Base-by-base conservation (phyloP, 2,888 invertebrate species). In the Coremacera marginata region DNA sequence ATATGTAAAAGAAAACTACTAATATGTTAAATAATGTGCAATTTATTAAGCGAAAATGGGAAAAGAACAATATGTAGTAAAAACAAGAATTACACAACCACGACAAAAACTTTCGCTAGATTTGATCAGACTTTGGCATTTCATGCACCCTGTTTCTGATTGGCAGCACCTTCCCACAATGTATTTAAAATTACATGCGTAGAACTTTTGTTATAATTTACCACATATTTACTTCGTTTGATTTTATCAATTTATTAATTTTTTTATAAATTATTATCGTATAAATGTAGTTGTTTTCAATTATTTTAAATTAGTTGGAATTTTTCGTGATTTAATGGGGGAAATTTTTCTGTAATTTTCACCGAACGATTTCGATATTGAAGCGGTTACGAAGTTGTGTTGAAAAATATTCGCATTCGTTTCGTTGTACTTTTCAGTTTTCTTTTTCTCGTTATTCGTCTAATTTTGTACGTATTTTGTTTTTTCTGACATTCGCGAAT, bases 291-390 rank as follows among this genome's bases (percentile, higher is more conserved):
- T 25, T 25, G 25, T 37, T 25, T 22, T 44, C 14, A 27, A 9
- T 70, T 11, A 51, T n/a, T 70, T 70, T 52, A 25, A 27, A 44
- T 70, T 51, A 16, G 27, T 51, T 51, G 22, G 3, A 51, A 51
- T 14, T 27, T 16, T 52, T 70, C 68, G 70, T 9, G 11, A 14
- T 51, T 70, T 70, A 11, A 27, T 5, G 16, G 51, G 37, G 25
- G 51, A 60, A 73, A 70, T 27, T 27, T 60, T 70, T 73, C 60
- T 67, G 31, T 57, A 44, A 44, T 77, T 77, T n/a, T 70, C 16
- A 74, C 55, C 51, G 77, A 74, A 60, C 70, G 68, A 63, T 51
- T 77, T 77, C 74, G 74, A 75, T 75, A 70, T 74, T 63, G 65
- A 68, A 74, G 52, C 63, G 74, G 44, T 27, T 27, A 44, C 52